Evolutionary conservation across 1,140 invertebrate genomes (phyloP), one percentile per base, ranked within the genome.

Genomic region (Amphibalanus amphitrite): DNA sequence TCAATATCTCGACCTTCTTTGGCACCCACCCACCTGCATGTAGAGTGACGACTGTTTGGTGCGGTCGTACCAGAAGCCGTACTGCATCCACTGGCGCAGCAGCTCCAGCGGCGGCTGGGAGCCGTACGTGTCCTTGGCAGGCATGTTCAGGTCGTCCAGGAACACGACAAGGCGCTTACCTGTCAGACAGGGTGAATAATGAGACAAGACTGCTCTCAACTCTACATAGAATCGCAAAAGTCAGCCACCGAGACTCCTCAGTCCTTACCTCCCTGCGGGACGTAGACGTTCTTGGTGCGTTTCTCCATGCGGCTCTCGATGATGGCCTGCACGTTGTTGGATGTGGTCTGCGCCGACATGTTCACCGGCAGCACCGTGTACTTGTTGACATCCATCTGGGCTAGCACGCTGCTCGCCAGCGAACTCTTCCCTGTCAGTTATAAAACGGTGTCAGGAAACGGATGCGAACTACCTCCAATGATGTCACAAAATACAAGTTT

Each of bases 271-370:
- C 86, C 88, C 28, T 85, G 79, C 0, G 91, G 91, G 0, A 89
- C 85, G 79, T 87, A 92, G 69, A 89, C 84, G 4, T 87, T 88
- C 79, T 92, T 93, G 0, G 89, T 91, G 67, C 94, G 84, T 79
- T 94, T 96, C 79, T 97, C 93, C 71, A 97, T 80, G 80, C 95
- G 96, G 25, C 87, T 88, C 93, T 97, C 95, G 69, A 98, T 92
- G 69, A 96, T 93, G 77, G 95, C 91, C 82, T 97, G 94, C 0
- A 92, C 95, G 80, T 93, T 90, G 82, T 91, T 95, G 25, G 93
- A 91, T 29, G 89, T 90, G 0, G 94, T 96, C 83, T 96, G 92
- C 0, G 93, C 93, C 0, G 93, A 96, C 80, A 97, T 97, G 76
- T 90, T 94, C 73, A 97, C 88, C 72, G 93, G 87, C 3, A 93